A percentile compares a stretch with the other conserved stretches of the same genome.
Evolutionary conservation across 2,888 invertebrate genomes (phyloP).

Genomic region (Craniophora ligustri): DNA sequence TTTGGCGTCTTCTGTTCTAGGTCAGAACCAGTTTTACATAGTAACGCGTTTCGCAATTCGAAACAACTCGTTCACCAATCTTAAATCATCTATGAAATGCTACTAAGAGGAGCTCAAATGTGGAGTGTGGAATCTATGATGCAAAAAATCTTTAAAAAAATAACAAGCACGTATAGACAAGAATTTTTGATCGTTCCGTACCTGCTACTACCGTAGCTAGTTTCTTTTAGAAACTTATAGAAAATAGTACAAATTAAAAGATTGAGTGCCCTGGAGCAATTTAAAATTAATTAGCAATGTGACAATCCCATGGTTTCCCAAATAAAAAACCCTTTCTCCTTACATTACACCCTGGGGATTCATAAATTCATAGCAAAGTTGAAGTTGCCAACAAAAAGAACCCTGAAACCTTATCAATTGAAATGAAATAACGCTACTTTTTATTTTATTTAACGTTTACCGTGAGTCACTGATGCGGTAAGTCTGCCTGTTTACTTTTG

Average conservation of each 20-base stretch:
- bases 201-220: no score
- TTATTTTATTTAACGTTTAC: neutral
- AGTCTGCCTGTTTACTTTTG: neutral
- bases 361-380: no score
- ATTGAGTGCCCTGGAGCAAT: no score
- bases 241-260: no score
- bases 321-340: no score
- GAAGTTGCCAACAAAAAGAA: no score
- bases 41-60: conserved; percentile 35
- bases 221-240: no score
- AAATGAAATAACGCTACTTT: neutral
- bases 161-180: neutral
- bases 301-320: no score
- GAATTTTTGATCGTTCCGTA: conserved; percentile 28
- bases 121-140: conserved; percentile 32
- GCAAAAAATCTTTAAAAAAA: conserved; percentile 19
- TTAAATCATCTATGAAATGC: conserved; percentile 42
- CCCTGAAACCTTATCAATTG: no score
- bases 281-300: no score
- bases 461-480: neutral
- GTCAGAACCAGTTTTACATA: conserved; percentile 26
- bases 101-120: conserved; percentile 39
- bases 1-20: conserved; percentile 18
- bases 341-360: no score
- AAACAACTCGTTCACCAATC: conserved; percentile 31